Evolutionary conservation across 2,888 invertebrate species (phyloP), one percentile per base, ranked within the genome.

Genomic region (Crossocerus cetratus): DNA sequence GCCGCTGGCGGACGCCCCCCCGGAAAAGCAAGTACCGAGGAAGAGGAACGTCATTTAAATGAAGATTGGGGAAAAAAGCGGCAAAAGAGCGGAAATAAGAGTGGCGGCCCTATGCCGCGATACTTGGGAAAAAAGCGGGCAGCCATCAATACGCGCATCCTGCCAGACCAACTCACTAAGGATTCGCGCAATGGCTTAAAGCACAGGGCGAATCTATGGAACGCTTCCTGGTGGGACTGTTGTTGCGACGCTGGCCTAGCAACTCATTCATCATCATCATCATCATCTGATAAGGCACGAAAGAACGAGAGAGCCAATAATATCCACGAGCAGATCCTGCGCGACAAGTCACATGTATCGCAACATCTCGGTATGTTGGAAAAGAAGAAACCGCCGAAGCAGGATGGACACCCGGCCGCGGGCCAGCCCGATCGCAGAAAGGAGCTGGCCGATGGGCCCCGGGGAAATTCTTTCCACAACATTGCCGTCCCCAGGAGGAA

Each of bases 1-100:
- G 69, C 66, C 20, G 81, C 73, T 42, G 61, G 55, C 32, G 75
- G 79, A n/a, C n/a, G n/a, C n/a, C n/a, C n/a, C 65, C 83, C 76
- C 20, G 74, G 61, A 59, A 72, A 75, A 45, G 70, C 53, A 43
- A 69, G 57, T n/a, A 49, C 44, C 4, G 14, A 60, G 0, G 63
- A 67, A 11, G 62, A 67, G 54, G 58, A 76, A 45, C 63, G 65
- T 62, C 14, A 11, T 18, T 55, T 13, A 57, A 59, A 65, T 60
- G 61, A 65, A 21, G 1, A 16, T 16, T 32, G 0, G 0, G 55
- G 49, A n/a, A 43, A 65, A 56, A 45, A 57, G 49, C 32, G 20
- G 45, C 0, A 0, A 8, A 21, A 3, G 5, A 13, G 0, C 8
- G 64, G 49, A 49, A 49, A 49, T 49, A 49, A 49, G 49, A 14